A percentile compares a stretch with the other conserved stretches of the same genome.
These are phyloP conservation scores for Pantherophis guttatus DNA, from an alignment of 2,113 vertebrate species.

Conservation along the genomic window DNA sequence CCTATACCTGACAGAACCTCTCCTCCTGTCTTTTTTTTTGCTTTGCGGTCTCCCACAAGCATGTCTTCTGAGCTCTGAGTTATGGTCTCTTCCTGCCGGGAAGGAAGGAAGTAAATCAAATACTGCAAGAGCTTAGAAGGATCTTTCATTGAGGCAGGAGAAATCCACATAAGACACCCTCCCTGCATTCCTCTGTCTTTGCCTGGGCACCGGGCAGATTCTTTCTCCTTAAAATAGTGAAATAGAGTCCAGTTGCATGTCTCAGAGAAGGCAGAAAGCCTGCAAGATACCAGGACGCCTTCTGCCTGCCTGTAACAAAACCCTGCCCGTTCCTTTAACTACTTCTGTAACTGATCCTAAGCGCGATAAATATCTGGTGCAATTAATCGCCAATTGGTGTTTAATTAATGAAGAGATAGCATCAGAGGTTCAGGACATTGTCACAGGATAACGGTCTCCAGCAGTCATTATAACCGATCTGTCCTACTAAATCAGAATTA, in stretches of 20 bases:
- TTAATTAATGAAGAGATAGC: slow-evolving; percentile 63
- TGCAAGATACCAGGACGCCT: not conserved
- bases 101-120: not conserved
- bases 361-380: slow-evolving; percentile 9
- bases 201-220: not conserved
- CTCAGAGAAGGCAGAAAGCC: not conserved
- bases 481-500: slow-evolving; percentile 54
- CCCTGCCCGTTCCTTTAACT: slow-evolving; percentile 1
- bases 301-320: not conserved
- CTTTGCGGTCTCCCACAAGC: not conserved
- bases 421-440: slow-evolving; percentile 49
- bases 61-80: not conserved
- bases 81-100: not conserved
- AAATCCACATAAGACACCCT: not conserved
- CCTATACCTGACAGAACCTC: not conserved
- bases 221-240: not conserved
- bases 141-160: not conserved
- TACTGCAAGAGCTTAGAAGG: too few relatives aligned
- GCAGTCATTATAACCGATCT: slow-evolving; percentile 42
- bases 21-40: not conserved
- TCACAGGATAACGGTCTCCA: slow-evolving; percentile 56
- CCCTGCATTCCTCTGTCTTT: too few relatives aligned
- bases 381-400: slow-evolving; percentile 53
- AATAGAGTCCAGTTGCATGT: not conserved
- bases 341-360: slow-evolving; percentile 10